phyloP scores from a whole-genome alignment of 2,888 invertebrate genomes.

The Hirtodrosophila trivittata region DNA sequence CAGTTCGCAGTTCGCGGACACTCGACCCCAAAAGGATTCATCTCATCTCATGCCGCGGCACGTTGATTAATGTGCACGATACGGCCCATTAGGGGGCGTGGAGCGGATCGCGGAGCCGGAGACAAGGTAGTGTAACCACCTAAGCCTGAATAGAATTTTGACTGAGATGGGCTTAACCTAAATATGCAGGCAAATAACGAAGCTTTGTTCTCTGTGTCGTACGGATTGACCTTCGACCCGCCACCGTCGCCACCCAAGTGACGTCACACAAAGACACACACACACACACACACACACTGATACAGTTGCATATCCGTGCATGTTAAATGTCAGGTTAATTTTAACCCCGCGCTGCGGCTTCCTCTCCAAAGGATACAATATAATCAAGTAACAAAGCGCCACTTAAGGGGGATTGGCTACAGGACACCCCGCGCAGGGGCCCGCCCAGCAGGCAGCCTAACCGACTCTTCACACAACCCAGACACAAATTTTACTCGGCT shows the following conservation, averaged over 20 bases:
- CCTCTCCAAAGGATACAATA: conserved; percentile 11
- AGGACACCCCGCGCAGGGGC: neutral
- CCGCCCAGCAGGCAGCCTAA: no score
- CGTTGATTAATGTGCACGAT: conserved; percentile 50
- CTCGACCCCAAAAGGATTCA: conserved; percentile 17
- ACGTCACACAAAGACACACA: conserved; percentile 54
- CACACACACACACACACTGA: conserved; percentile 18
- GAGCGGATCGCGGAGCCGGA: no score
- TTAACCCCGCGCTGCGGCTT: conserved; percentile 31
- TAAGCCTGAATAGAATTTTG: conserved; percentile 39
- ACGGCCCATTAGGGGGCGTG: conserved; percentile 26
- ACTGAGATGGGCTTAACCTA: conserved; percentile 67
- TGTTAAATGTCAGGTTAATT: conserved; percentile 51
- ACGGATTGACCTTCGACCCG: conserved; percentile 58
- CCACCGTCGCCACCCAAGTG: conserved; percentile 34
- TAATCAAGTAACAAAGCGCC: neutral
- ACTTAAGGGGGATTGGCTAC: neutral
- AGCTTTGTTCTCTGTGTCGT: conserved; percentile 37
- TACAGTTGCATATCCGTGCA: neutral
- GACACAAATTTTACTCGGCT: no score
- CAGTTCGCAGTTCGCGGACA: neutral
- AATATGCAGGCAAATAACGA: conserved; percentile 52
- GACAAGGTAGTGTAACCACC: conserved; percentile 3
- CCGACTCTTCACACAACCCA: no score
- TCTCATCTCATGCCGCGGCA: neutral